These are phyloP conservation scores for Xylocopa sonorina DNA, from an alignment of 1,140 invertebrate species.

Conservation along the genomic window DNA sequence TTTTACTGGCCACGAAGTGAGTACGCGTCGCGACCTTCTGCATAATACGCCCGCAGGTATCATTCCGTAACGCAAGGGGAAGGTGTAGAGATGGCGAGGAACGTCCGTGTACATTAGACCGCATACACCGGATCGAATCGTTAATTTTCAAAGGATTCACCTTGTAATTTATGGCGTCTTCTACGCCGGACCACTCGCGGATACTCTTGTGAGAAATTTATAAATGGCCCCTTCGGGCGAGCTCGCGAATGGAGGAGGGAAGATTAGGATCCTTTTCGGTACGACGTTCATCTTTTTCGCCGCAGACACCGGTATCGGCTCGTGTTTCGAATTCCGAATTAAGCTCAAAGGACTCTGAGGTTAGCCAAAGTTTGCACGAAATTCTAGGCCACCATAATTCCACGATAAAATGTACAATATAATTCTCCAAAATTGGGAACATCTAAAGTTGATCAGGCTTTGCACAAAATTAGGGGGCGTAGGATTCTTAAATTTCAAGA, in stretches of 20 bases:
- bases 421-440: too few species aligned
- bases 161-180: constrained; percentile 37
- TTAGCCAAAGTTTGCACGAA: too few species aligned
- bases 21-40: constrained; percentile 56
- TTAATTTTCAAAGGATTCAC: constrained; percentile 34
- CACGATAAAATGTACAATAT: too few species aligned
- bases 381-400: too few species aligned
- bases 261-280: not conserved
- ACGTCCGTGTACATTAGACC: constrained; percentile 26
- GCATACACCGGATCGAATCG: constrained; percentile 32
- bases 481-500: too few species aligned
- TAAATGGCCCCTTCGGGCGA: not conserved
- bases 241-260: not conserved
- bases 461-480: too few species aligned
- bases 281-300: not conserved
- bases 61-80: constrained; percentile 8
- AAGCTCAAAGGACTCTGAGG: too few species aligned
- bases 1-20: constrained; percentile 60
- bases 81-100: not conserved
- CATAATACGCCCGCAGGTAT: constrained; percentile 41
- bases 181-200: not conserved
- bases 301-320: too few species aligned
- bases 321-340: too few species aligned
- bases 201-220: constrained; percentile 28
- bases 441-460: too few species aligned